phyloP scores from a whole-genome alignment of 2,797 vertebrate genomes.

The Botia almorhae region DNA sequence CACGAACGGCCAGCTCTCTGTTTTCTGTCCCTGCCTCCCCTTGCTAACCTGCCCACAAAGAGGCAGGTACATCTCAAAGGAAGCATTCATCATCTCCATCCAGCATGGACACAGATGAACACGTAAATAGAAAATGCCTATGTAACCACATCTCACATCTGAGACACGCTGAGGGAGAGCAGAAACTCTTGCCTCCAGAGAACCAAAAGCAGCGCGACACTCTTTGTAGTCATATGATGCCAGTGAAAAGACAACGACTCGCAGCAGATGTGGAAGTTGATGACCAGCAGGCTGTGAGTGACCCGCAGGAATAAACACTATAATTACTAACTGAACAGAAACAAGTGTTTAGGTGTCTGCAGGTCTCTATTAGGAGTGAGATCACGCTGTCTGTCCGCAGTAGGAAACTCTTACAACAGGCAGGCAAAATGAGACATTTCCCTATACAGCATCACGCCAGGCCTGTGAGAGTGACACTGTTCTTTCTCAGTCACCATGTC shows the following conservation, averaged over 20 bases:
- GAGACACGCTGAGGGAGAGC: slow-evolving; percentile 69
- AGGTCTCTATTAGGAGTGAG: slow-evolving; percentile 65
- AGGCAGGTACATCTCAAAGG: slow-evolving; percentile 66
- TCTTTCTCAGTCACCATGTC: slow-evolving; percentile 62
- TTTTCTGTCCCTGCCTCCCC: slow-evolving; percentile 60
- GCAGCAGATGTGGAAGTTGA: slow-evolving; percentile 51
- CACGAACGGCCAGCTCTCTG: slow-evolving; percentile 61
- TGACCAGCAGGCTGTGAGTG: slow-evolving; percentile 58
- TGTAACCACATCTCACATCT: slow-evolving; percentile 74
- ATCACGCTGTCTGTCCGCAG: slow-evolving; percentile 70
- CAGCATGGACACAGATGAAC: slow-evolving; percentile 61
- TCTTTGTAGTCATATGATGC: slow-evolving; percentile 40
- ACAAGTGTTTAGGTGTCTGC: slow-evolving; percentile 52
- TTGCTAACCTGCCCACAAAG: slow-evolving; percentile 63
- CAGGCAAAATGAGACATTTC: slow-evolving; percentile 74
- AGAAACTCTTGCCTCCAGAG: slow-evolving; percentile 56
- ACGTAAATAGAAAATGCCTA: slow-evolving; percentile 71
- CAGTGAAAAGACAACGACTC: slow-evolving; percentile 41
- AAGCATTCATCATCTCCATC: slow-evolving; percentile 71
- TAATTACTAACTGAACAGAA: slow-evolving; percentile 59
- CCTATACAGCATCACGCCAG: slow-evolving; percentile 72
- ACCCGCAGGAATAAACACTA: slow-evolving; percentile 53
- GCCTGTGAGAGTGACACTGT: slow-evolving; percentile 59
- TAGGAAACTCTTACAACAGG: slow-evolving; percentile 71
- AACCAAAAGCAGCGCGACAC: slow-evolving; percentile 39